Evolutionary conservation across 2,797 vertebrate species (phyloP).

Genomic region (Thamnophis elegans): DNA sequence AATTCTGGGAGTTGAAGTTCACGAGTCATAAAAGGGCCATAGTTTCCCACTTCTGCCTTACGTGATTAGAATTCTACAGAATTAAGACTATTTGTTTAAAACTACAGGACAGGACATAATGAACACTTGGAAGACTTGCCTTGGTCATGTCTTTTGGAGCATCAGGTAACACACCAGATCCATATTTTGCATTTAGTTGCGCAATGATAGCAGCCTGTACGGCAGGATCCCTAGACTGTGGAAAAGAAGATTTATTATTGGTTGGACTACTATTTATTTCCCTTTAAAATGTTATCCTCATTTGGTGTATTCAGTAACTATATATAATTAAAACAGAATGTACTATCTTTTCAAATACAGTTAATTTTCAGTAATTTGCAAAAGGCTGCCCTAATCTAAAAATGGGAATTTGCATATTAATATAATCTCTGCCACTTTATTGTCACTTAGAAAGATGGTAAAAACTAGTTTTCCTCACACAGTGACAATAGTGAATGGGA

Average conservation of each 20-base stretch:
- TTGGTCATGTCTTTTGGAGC: slow-evolving; percentile 79
- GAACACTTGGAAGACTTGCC: slow-evolving; percentile 69
- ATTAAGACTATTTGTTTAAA: not conserved
- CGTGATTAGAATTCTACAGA: not conserved
- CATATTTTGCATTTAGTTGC: slow-evolving; percentile 96
- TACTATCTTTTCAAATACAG: not conserved
- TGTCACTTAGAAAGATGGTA: not conserved
- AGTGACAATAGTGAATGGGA: not conserved
- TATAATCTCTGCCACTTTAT: not conserved
- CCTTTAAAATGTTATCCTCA: not conserved
- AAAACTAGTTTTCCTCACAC: not conserved
- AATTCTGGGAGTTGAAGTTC: not conserved
- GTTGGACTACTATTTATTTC: not conserved
- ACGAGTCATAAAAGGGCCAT: not conserved
- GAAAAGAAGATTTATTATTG: slow-evolving; percentile 22
- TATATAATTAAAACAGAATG: not conserved
- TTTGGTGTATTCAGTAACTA: not conserved
- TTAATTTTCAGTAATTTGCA: not conserved
- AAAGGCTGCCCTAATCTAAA: not conserved
- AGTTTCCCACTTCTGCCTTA: not conserved
- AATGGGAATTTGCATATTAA: not conserved
- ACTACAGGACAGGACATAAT: slow-evolving; percentile 12
- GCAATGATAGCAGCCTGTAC: slow-evolving; percentile 98
- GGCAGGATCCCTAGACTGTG: slow-evolving; percentile 94
- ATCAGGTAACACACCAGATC: slow-evolving; percentile 85